Evolutionary conservation across 1,140 invertebrate species (phyloP).

Genomic region (Heliconius melpomene): DNA sequence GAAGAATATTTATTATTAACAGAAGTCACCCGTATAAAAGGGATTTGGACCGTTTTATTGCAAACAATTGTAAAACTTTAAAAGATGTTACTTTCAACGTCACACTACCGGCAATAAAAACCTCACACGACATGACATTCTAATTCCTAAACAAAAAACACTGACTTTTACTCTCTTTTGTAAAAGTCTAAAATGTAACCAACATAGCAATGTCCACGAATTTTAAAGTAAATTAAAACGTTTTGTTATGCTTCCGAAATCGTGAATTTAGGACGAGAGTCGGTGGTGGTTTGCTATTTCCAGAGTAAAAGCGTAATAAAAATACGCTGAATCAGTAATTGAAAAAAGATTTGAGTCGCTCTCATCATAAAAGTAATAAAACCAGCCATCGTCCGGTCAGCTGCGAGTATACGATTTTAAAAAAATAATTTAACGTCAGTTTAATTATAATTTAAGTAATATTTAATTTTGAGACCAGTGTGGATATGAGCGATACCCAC

Average conservation of each 20-base stretch:
- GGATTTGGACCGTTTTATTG: not conserved
- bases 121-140: slow-evolving; percentile 27
- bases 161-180: slow-evolving; percentile 19
- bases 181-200: slow-evolving; percentile 21
- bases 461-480: too few relatives aligned
- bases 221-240: slow-evolving; percentile 31
- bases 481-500: too few relatives aligned
- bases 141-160: slow-evolving; percentile 21
- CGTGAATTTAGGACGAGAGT: slow-evolving; percentile 22
- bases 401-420: not conserved
- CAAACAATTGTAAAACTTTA: slow-evolving; percentile 8
- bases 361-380: slow-evolving; percentile 9
- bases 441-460: too few relatives aligned
- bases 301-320: slow-evolving; percentile 3
- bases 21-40: not conserved
- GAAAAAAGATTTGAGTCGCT: slow-evolving; percentile 1
- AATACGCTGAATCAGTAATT: slow-evolving; percentile 11
- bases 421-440: too few relatives aligned
- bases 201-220: slow-evolving; percentile 23
- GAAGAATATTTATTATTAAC: not conserved
- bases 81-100: slow-evolving; percentile 25
- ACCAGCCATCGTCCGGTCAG: not conserved
- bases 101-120: slow-evolving; percentile 16
- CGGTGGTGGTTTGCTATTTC: not conserved
- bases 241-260: slow-evolving; percentile 22